Base-by-base conservation (phyloP, 2,888 invertebrate genomes). In the Mellilla xanthometata region DNA sequence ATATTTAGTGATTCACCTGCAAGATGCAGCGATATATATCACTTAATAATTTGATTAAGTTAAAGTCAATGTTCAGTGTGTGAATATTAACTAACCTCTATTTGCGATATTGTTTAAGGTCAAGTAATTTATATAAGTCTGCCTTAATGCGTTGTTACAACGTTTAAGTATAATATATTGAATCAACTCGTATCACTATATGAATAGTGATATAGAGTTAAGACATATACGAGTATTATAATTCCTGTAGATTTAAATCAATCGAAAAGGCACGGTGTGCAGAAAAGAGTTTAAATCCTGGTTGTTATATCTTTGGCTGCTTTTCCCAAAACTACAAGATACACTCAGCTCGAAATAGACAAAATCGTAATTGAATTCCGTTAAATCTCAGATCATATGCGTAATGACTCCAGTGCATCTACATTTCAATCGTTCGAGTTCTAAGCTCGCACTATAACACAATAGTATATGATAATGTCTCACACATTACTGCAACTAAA, bases 1-100 rank as follows among this genome's bases (percentile, higher is more conserved):
- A 49, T 62, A 66, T 66, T 65, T 61, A 64, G 58, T 69, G 63
- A 71, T 62, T 66, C 67, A 72, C 53, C 54, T 56, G 53, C 47
- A 58, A 52, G 33, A 53, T 52, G 41, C 44, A 2, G 50, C 57
- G 49, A 60, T 52, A 49, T n/a, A 49, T 54, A 59, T 56, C 54
- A 40, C n/a, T n/a, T n/a, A n/a, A 30, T 35, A 54, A 52, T 51
- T 55, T 52, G 42, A 54, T 60, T 56, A 54, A 54, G 26, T 27
- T 27, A 26, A 15, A 49, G 12, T 47, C 31, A 42, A 48, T 31
- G 48, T 47, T 48, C 44, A 48, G 39, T 43, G 31, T 19, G 36
- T 40, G 23, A 12, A 43, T 13, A 39, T 54, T 49, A 22, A 43
- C n/a, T 32, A 28, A 28, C 11, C 36, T 31, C 34, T 32, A 49